A percentile compares a stretch with the other conserved stretches of the same genome.
Evolutionary conservation across 2,797 vertebrate genomes (phyloP).

Genomic region (Capromys pilorides): DNA sequence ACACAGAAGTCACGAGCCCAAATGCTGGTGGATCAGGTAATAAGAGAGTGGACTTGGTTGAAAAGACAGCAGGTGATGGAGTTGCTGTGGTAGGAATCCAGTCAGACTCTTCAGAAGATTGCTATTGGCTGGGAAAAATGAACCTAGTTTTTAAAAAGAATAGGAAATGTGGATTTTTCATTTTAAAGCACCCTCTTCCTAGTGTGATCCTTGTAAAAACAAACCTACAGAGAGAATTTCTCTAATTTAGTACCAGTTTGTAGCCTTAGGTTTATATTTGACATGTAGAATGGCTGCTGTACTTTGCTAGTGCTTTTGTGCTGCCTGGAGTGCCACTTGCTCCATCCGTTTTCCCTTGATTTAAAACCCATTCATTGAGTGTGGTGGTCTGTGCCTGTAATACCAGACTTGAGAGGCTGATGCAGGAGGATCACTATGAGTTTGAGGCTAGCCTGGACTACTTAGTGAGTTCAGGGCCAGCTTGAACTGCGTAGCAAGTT

Average conservation of each 20-base stretch:
- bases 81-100: background rate
- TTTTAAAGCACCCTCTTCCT: constrained; percentile 3
- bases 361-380: background rate
- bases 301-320: background rate
- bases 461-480: too few species aligned
- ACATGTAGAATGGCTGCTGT: too few species aligned
- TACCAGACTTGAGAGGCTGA: too few species aligned
- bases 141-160: background rate
- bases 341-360: background rate
- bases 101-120: background rate
- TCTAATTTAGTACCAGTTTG: background rate
- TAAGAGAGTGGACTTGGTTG: background rate
- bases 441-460: too few species aligned
- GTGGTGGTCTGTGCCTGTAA: background rate
- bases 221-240: background rate
- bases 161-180: constrained; percentile 8
- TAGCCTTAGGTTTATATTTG: background rate
- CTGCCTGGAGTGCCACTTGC: background rate
- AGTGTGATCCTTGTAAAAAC: background rate
- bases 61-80: background rate
- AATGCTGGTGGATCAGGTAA: background rate
- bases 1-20: background rate
- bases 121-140: background rate
- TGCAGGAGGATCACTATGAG: too few species aligned
- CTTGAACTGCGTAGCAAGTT: too few species aligned